These are phyloP conservation scores for Dermatemys mawii DNA, from an alignment of 2,113 vertebrate genomes.

Conservation along the genomic window DNA sequence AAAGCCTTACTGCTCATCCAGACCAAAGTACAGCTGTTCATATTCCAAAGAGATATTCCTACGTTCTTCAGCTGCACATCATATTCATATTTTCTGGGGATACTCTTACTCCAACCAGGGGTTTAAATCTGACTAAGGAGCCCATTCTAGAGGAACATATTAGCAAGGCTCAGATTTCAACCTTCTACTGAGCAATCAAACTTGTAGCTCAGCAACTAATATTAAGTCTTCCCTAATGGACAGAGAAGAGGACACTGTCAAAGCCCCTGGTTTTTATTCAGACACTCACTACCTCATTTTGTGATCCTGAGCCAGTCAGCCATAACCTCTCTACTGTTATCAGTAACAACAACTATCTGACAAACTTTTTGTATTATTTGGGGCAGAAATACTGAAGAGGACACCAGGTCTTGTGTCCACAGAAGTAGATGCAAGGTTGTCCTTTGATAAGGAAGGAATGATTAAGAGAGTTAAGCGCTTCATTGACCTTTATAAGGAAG, in stretches of 20 bases:
- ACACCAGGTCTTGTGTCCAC: conserved; percentile 97
- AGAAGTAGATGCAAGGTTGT: conserved; percentile 96
- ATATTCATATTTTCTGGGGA: fast-evolving
- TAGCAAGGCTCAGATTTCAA: background rate
- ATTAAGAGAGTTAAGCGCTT: conserved; percentile 86
- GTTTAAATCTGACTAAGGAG: background rate
- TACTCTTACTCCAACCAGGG: background rate
- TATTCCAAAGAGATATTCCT: background rate
- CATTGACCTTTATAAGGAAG: conserved; percentile 91
- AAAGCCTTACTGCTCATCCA: background rate
- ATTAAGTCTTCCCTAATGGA: background rate
- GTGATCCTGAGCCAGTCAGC: conserved; percentile 8
- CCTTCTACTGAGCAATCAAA: background rate
- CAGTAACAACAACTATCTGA: background rate
- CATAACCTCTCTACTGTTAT: background rate
- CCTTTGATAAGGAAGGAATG: conserved; percentile 95
- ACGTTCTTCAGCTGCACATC: background rate
- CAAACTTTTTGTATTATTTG: conserved; percentile 95
- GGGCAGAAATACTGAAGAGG: conserved; percentile 94
- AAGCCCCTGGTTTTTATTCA: background rate
- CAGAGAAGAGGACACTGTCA: background rate
- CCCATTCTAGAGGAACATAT: background rate
- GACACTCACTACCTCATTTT: background rate
- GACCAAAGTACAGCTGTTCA: background rate
- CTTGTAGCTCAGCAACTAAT: background rate